These are phyloP conservation scores for Lophotis ruficrista DNA, from an alignment of 2,113 vertebrate genomes.

Conservation along the genomic window DNA sequence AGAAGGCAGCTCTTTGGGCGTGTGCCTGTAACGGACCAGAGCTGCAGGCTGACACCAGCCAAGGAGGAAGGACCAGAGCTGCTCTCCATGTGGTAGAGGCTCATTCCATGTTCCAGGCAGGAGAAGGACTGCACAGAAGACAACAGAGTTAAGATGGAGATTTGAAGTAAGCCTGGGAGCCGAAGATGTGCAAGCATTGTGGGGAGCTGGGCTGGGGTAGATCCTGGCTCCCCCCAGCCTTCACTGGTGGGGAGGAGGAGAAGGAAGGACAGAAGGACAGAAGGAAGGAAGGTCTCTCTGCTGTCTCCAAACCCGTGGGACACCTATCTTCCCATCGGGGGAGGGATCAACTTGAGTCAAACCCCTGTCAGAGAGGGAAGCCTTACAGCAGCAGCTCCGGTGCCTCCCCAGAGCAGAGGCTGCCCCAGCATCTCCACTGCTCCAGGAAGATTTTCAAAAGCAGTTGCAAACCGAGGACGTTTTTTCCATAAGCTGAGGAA, in stretches of 20 bases:
- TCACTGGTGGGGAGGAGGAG: not conserved
- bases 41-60: not conserved
- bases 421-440: accelerated
- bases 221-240: not conserved
- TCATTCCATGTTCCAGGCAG: not conserved
- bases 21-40: accelerated
- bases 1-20: not conserved
- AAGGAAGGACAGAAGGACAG: not conserved
- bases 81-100: not conserved
- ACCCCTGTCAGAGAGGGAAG: not conserved
- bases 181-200: not conserved
- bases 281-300: not conserved
- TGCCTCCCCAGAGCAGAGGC: not conserved
- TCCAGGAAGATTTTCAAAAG: not conserved
- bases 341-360: not conserved
- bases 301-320: not conserved
- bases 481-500: not conserved
- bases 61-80: not conserved
- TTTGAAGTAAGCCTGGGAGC: not conserved
- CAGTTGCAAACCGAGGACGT: not conserved
- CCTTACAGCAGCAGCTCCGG: not conserved
- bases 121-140: not conserved
- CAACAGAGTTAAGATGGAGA: not conserved
- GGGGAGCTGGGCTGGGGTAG: not conserved
- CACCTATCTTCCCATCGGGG: not conserved